Evolutionary conservation across 2,797 vertebrate genomes (phyloP).

Genomic region (Mormyrops boulengeri): DNA sequence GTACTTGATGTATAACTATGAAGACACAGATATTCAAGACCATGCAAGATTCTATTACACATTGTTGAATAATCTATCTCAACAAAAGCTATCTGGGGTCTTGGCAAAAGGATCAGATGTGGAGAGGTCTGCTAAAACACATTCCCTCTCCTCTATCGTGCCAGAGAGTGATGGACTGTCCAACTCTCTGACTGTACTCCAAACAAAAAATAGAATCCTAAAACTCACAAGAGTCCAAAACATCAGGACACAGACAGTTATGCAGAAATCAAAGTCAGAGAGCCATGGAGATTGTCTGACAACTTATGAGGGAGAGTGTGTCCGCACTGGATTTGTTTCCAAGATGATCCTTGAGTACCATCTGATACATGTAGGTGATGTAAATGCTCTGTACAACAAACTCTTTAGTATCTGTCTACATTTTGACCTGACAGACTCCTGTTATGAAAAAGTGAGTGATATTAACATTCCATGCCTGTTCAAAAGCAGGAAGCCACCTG

Average conservation of each 20-base stretch:
- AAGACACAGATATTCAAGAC: conserved; percentile 72
- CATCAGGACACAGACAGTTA: background rate
- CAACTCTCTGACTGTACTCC: conserved; percentile 59
- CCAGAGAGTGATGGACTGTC: conserved; percentile 70
- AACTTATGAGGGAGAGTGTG: conserved; percentile 55
- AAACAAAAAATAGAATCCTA: conserved; percentile 44
- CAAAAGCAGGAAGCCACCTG: conserved; percentile 41
- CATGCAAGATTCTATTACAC: conserved; percentile 77
- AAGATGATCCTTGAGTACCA: conserved; percentile 53
- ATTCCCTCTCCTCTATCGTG: conserved; percentile 66
- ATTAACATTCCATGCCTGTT: conserved; percentile 67
- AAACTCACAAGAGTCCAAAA: conserved; percentile 41
- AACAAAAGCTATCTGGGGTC: conserved; percentile 64
- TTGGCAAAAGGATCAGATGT: conserved; percentile 50
- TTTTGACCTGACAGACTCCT: conserved; percentile 54
- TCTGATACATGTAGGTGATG: conserved; percentile 38
- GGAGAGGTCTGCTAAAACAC: conserved; percentile 53
- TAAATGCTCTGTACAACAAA: conserved; percentile 45
- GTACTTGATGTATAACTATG: conserved; percentile 54
- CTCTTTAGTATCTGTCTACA: conserved; percentile 72
- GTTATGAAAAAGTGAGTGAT: conserved; percentile 60
- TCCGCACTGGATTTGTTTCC: conserved; percentile 42
- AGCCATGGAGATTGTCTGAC: conserved; percentile 23
- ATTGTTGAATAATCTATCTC: conserved; percentile 69
- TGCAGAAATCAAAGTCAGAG: background rate